Conservation (phyloP, 2,888 invertebrate species). For the Plebejus melissa region DNA sequence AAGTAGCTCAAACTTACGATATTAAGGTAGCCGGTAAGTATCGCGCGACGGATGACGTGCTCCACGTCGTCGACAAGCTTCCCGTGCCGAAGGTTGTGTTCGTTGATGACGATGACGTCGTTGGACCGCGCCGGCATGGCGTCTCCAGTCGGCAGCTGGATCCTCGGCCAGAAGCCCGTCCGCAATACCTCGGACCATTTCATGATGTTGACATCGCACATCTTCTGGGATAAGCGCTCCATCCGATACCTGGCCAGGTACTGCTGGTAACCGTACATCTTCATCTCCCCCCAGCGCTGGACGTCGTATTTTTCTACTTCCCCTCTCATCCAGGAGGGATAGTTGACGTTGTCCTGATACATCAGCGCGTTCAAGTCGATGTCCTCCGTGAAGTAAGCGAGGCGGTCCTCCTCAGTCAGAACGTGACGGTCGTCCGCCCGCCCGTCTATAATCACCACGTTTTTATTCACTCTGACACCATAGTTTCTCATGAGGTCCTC, state of each 20-base stretch:
- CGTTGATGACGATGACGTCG: slow-evolving; percentile 51
- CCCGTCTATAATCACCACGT: slow-evolving; percentile 82
- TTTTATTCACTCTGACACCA: slow-evolving; percentile 70
- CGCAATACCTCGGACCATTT: slow-evolving; percentile 64
- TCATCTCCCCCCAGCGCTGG: slow-evolving; percentile 77
- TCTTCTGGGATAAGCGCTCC: slow-evolving; percentile 68
- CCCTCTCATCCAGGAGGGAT: slow-evolving; percentile 84
- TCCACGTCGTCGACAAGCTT: slow-evolving; percentile 63
- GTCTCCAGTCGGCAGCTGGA: slow-evolving; percentile 76
- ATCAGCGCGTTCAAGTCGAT: slow-evolving; percentile 86
- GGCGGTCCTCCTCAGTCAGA: slow-evolving; percentile 78
- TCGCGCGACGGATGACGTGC: slow-evolving; percentile 72
- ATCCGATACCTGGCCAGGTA: slow-evolving; percentile 79
- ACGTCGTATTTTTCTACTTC: slow-evolving; percentile 67
- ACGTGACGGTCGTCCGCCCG: slow-evolving; percentile 81
- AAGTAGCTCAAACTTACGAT: slow-evolving; percentile 50
- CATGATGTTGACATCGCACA: slow-evolving; percentile 71
- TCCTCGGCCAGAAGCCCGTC: slow-evolving; percentile 79
- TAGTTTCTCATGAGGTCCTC: slow-evolving; percentile 74
- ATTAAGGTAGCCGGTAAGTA: slow-evolving; percentile 58
- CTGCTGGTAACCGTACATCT: slow-evolving; percentile 81
- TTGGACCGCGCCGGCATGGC: slow-evolving; percentile 77
- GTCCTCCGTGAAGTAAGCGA: slow-evolving; percentile 88
- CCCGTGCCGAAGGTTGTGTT: slow-evolving; percentile 53
- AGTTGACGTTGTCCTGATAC: slow-evolving; percentile 82